Conservation (phyloP, 2,113 vertebrate species). For the Chrysemys picta region DNA sequence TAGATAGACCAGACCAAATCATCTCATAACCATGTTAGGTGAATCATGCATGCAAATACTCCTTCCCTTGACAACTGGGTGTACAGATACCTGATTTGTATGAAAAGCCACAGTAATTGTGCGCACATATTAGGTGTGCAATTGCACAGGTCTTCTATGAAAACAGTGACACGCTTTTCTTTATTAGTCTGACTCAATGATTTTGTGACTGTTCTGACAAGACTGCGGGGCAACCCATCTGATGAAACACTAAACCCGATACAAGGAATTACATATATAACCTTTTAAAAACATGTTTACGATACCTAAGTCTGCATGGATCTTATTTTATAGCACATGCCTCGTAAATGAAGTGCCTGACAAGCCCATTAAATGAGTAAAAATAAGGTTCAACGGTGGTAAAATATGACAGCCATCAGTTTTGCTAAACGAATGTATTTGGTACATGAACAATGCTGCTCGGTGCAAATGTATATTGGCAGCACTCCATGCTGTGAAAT, state of each 20-base stretch:
- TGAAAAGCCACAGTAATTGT: neutral
- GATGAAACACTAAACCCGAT: slow-evolving; percentile 41
- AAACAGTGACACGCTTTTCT: neutral
- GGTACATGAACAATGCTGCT: neutral
- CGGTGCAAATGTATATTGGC: neutral
- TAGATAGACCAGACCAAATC: neutral
- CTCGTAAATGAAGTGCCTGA: neutral
- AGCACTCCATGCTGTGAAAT: neutral
- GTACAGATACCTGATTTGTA: neutral
- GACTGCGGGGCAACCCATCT: slow-evolving; percentile 8
- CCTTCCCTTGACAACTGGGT: neutral
- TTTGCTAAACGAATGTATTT: neutral
- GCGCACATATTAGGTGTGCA: neutral
- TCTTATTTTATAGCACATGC: neutral
- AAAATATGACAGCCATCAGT: neutral
- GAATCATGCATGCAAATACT: neutral
- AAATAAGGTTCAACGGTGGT: neutral
- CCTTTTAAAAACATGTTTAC: slow-evolving; percentile 47
- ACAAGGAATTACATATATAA: slow-evolving; percentile 30
- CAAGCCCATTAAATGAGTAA: neutral
- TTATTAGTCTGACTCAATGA: neutral
- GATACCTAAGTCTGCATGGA: neutral
- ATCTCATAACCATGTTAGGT: neutral
- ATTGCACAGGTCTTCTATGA: neutral
- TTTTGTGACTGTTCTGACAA: neutral